These are phyloP conservation scores for Craseonycteris thonglongyai DNA, from an alignment of 2,113 vertebrate species.

Conservation along the genomic window DNA sequence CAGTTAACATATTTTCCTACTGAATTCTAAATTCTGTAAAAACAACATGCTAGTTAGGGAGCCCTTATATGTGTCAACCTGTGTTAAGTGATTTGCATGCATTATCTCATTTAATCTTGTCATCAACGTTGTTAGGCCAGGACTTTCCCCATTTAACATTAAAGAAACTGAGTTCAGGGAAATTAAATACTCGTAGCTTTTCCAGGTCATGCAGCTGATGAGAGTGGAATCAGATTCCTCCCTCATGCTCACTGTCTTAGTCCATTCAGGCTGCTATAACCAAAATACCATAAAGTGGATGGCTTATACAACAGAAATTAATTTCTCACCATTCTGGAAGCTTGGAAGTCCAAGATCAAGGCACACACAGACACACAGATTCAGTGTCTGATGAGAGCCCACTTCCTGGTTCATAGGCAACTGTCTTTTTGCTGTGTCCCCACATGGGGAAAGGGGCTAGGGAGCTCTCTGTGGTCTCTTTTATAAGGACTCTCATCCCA, in stretches of 20 bases:
- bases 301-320: neutral
- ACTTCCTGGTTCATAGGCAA: neutral
- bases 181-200: neutral
- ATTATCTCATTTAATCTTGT: neutral
- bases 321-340: neutral
- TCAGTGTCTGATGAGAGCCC: neutral
- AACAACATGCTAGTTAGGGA: slow-evolving; percentile 6
- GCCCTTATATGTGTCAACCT: neutral
- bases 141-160: neutral
- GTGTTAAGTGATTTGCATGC: neutral
- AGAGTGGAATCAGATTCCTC: neutral
- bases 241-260: neutral
- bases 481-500: neutral
- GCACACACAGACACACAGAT: neutral
- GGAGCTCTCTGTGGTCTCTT: neutral
- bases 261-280: neutral
- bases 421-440: neutral
- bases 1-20: neutral
- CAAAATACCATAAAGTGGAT: neutral
- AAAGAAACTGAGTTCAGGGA: neutral
- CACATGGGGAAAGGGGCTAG: neutral
- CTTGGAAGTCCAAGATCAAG: neutral
- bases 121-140: neutral
- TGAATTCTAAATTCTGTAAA: slow-evolving; percentile 20
- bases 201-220: neutral